Evolutionary conservation across 2,113 vertebrate species (phyloP).

Genomic region (Sinocyclocheilus maitianheensis): DNA sequence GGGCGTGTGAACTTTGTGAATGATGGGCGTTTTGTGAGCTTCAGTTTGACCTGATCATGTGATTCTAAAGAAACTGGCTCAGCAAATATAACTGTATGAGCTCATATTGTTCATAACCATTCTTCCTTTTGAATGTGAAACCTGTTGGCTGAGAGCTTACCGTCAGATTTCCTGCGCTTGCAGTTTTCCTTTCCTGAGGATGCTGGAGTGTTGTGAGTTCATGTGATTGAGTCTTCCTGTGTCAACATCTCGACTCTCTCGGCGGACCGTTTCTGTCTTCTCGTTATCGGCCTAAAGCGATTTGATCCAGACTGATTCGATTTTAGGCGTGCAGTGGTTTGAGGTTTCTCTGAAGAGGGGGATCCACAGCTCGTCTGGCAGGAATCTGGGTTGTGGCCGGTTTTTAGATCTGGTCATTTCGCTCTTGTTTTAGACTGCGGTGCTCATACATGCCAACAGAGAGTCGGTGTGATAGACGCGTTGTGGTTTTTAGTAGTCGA

Average conservation of each 20-base stretch:
- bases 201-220: neutral
- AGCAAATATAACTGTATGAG: neutral
- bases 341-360: neutral
- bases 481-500: neutral
- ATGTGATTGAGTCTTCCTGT: neutral
- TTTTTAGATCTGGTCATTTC: neutral
- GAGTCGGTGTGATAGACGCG: neutral
- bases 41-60: neutral
- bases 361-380: neutral
- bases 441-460: neutral
- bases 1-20: neutral
- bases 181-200: constrained; percentile 16
- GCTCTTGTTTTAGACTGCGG: neutral
- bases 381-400: constrained; percentile 5
- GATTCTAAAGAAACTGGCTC: neutral
- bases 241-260: no score
- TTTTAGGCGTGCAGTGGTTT: neutral
- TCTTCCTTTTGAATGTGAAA: neutral
- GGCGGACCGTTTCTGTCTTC: neutral
- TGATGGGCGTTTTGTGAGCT: neutral
- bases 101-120: neutral
- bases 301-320: neutral
- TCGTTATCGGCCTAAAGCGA: neutral
- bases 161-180: neutral
- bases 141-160: neutral